Evolutionary conservation across 2,888 invertebrate species (phyloP).

Genomic region (Tetragonula carbonaria): DNA sequence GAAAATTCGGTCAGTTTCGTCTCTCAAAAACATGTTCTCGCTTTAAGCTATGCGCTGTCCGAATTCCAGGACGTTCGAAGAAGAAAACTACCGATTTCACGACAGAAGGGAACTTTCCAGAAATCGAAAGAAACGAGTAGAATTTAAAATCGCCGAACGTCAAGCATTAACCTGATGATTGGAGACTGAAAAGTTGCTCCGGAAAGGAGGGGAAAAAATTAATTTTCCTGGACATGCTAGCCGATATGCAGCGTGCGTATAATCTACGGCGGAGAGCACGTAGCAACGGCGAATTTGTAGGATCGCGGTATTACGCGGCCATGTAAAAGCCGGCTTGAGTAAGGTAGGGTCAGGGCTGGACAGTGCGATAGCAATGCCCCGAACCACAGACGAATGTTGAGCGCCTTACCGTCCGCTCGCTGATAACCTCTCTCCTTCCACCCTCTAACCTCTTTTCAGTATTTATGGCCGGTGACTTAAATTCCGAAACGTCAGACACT

Average conservation of each 20-base stretch:
- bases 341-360: slow-evolving; percentile 76
- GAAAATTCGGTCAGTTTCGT: not conserved
- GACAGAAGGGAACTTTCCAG: not conserved
- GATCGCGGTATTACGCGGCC: slow-evolving; percentile 47
- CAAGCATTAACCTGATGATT: slow-evolving; percentile 36
- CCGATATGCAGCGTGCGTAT: slow-evolving; percentile 45
- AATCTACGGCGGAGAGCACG: slow-evolving; percentile 59
- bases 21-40: not conserved
- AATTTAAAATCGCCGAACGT: slow-evolving; percentile 2
- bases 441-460: slow-evolving; percentile 65
- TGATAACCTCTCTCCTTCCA: slow-evolving; percentile 69
- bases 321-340: slow-evolving; percentile 63
- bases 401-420: slow-evolving; percentile 71
- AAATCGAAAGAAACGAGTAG: not conserved
- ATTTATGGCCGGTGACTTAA: slow-evolving; percentile 77
- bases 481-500: slow-evolving; percentile 69
- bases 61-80: not conserved
- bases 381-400: slow-evolving; percentile 74
- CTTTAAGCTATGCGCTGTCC: not conserved
- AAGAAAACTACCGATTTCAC: not conserved
- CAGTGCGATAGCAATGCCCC: slow-evolving; percentile 78
- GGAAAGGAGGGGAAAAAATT: not conserved
- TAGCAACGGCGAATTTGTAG: slow-evolving; percentile 57
- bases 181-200: slow-evolving; percentile 32
- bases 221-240: not conserved